Conservation (phyloP, 2,888 invertebrate genomes). For the Pyralis farinalis region DNA sequence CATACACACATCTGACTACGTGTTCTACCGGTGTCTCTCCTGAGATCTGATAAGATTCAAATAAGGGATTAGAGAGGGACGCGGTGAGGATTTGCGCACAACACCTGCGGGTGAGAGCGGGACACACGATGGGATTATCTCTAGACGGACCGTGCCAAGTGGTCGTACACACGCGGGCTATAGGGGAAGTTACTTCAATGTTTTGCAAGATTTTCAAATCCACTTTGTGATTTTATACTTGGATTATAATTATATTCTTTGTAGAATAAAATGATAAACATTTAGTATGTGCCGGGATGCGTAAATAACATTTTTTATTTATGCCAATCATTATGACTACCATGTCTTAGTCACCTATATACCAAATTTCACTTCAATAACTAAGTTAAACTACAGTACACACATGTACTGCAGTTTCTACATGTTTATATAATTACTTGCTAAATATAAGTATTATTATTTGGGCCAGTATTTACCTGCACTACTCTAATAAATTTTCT, state of each 20-base stretch:
- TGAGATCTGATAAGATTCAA: constrained; percentile 82
- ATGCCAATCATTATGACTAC: too few species aligned
- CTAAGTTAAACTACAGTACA: too few species aligned
- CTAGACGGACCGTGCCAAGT: constrained; percentile 63
- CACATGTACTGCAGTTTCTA: too few species aligned
- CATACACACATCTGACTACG: constrained; percentile 57
- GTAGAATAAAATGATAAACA: too few species aligned
- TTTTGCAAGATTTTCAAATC: constrained; percentile 30
- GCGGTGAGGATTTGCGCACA: constrained; percentile 66
- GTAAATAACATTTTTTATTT: too few species aligned
- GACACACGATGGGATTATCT: constrained; percentile 72
- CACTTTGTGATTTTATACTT: neutral
- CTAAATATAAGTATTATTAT: too few species aligned
- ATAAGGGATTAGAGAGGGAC: constrained; percentile 80
- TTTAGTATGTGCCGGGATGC: too few species aligned
- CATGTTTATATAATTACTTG: too few species aligned
- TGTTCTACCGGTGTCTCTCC: constrained; percentile 74
- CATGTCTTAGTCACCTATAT: too few species aligned
- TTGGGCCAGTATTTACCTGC: too few species aligned
- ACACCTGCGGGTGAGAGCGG: constrained; percentile 48
- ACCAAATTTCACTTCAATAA: too few species aligned
- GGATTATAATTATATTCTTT: neutral
- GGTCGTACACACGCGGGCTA: constrained; percentile 38
- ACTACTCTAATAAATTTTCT: too few species aligned
- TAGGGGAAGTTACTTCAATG: constrained; percentile 38